phyloP scores from a whole-genome alignment of 2,797 vertebrate species.

The Oreochromis mossambicus region DNA sequence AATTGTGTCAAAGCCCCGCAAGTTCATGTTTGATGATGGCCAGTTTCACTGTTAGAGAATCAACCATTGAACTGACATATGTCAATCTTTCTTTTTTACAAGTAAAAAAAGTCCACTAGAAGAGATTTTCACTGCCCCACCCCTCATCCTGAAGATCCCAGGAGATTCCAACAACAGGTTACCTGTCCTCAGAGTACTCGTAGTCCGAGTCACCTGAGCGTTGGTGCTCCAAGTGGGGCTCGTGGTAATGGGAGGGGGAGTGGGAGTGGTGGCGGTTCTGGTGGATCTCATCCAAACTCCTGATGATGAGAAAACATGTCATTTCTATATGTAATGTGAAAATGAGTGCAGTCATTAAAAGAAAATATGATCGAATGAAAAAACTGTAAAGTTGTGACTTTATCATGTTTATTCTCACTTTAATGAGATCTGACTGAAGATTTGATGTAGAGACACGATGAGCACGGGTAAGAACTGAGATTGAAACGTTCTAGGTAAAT shows the following conservation, averaged over 20 bases:
- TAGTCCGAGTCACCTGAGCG: slow-evolving; percentile 89
- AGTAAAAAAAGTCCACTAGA: not conserved
- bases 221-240: slow-evolving; percentile 84
- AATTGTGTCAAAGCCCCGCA: not conserved
- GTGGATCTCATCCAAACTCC: slow-evolving; percentile 99
- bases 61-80: fast-evolving
- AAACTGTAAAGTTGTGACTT: not conserved
- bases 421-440: not conserved
- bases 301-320: slow-evolving; percentile 56
- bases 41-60: not conserved
- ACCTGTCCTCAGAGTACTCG: slow-evolving; percentile 98
- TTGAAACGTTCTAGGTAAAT: not conserved
- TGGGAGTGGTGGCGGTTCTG: slow-evolving; percentile 88
- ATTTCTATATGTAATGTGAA: not conserved
- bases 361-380: not conserved
- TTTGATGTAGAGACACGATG: not conserved
- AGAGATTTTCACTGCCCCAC: not conserved
- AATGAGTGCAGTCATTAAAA: not conserved
- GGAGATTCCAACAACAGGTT: slow-evolving; percentile 36
- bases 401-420: not conserved
- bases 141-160: not conserved
- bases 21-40: not conserved
- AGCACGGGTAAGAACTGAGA: not conserved
- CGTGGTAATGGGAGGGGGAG: slow-evolving; percentile 90
- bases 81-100: not conserved